phyloP scores from a whole-genome alignment of 2,113 vertebrate species.

The Centropristis striata region DNA sequence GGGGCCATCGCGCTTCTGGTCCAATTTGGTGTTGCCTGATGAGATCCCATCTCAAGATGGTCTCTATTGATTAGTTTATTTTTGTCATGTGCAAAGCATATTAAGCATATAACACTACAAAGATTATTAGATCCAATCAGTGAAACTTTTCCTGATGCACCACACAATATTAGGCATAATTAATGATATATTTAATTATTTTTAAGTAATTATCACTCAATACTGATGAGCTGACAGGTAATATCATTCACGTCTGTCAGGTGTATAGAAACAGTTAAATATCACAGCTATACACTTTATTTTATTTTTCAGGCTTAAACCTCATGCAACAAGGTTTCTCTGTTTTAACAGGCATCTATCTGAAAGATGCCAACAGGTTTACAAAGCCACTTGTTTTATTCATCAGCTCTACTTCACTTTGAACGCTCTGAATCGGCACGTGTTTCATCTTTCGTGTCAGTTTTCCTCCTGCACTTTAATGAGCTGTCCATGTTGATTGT shows the following conservation, averaged over 20 bases:
- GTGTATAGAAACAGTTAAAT: neutral
- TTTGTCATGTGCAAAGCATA: neutral
- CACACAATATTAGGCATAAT: neutral
- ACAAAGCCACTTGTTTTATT: neutral
- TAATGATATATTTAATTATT: neutral
- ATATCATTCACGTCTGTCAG: neutral
- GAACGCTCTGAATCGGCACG: neutral
- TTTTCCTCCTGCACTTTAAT: slow-evolving; percentile 2
- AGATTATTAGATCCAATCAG: neutral
- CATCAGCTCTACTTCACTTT: neutral
- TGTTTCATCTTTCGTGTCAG: slow-evolving; percentile 16
- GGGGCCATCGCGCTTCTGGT: no score
- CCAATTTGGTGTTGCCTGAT: no score
- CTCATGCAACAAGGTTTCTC: neutral
- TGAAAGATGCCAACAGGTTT: neutral
- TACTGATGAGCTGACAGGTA: neutral
- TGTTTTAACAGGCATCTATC: neutral
- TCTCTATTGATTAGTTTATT: neutral
- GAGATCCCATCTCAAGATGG: no score
- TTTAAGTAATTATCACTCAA: neutral
- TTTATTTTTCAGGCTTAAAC: neutral
- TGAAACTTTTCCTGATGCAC: neutral
- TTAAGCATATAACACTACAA: neutral
- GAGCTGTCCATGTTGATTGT: slow-evolving; percentile 26
- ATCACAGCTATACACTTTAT: neutral